Evolutionary conservation across 2,888 invertebrate species (phyloP).

Genomic region (Dendrolimus pini): DNA sequence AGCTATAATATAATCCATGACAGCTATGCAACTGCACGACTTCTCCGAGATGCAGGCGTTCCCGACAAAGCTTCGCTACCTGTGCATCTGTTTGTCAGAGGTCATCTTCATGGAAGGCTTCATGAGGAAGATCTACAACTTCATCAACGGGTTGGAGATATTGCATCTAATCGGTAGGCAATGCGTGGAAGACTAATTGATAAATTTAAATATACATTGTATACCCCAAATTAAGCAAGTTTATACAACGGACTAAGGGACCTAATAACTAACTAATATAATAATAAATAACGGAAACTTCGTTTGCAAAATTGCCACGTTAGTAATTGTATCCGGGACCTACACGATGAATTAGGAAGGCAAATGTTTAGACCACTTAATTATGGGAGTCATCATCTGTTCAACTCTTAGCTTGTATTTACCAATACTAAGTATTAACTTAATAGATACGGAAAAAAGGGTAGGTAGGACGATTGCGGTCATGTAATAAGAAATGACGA

Average conservation of each 20-base stretch:
- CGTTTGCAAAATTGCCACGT: no score
- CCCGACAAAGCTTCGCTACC: slow-evolving; percentile 95
- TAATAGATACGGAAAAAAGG: no score
- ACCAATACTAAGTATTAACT: no score
- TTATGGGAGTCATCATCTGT: no score
- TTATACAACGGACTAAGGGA: not conserved
- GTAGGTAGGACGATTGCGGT: no score
- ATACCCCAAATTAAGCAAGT: not conserved
- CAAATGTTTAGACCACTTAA: no score
- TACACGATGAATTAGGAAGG: no score
- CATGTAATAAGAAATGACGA: no score
- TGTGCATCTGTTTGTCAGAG: slow-evolving; percentile 98
- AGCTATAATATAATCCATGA: not conserved
- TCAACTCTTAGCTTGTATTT: no score
- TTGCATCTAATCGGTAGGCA: slow-evolving; percentile 93
- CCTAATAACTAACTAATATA: no score
- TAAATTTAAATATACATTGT: not conserved
- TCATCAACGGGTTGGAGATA: slow-evolving; percentile 98
- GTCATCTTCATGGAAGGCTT: slow-evolving; percentile 99
- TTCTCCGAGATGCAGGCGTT: slow-evolving; percentile 99
- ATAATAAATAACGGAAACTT: no score
- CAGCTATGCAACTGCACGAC: slow-evolving; percentile 98
- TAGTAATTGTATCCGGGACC: no score
- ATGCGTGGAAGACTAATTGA: not conserved
- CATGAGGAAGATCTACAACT: slow-evolving; percentile 99